phyloP scores from a whole-genome alignment of 2,113 vertebrate species.

The Colistium nudipinnis region DNA sequence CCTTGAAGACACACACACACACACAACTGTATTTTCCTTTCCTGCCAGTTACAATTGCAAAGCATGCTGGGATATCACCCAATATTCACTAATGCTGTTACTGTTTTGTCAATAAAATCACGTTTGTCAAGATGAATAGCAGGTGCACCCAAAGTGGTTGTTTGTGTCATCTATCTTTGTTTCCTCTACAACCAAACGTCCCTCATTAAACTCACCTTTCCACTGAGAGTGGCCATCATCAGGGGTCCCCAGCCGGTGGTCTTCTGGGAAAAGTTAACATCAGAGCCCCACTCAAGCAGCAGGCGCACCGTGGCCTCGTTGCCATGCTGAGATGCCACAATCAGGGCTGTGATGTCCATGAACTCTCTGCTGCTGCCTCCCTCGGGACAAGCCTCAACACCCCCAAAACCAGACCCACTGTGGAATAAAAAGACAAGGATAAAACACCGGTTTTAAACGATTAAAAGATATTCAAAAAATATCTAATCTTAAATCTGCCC shows the following conservation, averaged over 20 bases:
- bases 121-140: neutral
- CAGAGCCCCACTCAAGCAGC: constrained; percentile 92
- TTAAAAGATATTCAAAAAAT: neutral
- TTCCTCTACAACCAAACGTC: neutral
- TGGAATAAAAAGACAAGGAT: neutral
- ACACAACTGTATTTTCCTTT: neutral
- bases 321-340: constrained; percentile 91
- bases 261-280: constrained; percentile 85
- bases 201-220: constrained; percentile 72
- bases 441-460: neutral
- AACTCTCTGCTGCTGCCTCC: constrained; percentile 75
- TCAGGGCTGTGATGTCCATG: constrained; percentile 89
- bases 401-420: constrained; percentile 55
- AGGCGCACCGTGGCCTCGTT: constrained; percentile 87
- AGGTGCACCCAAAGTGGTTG: neutral
- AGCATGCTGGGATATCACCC: neutral
- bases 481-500: neutral
- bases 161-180: neutral
- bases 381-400: constrained; percentile 54
- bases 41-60: neutral
- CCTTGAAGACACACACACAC: constrained; percentile 56
- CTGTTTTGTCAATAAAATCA: neutral
- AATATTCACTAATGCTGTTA: neutral
- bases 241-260: constrained; percentile 92
- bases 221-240: constrained; percentile 90